Conservation (phyloP, 2,113 vertebrate genomes). For the Tapirus terrestris region DNA sequence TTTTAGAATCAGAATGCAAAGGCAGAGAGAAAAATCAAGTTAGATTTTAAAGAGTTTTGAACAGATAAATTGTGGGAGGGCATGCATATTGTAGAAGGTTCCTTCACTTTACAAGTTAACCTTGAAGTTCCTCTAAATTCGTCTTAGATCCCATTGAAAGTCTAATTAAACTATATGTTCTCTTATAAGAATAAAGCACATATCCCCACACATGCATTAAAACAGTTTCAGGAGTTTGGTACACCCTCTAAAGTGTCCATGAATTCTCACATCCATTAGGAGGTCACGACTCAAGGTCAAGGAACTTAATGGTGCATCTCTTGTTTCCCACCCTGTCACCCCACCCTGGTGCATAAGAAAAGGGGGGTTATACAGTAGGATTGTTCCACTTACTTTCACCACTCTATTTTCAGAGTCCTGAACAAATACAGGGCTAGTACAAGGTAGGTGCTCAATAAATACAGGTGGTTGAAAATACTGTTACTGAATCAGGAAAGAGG, state of each 20-base stretch:
- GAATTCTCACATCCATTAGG: neutral
- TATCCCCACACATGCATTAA: neutral
- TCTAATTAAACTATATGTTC: neutral
- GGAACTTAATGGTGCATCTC: neutral
- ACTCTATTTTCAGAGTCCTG: neutral
- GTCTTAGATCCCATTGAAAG: neutral
- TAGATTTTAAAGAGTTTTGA: slow-evolving; percentile 12
- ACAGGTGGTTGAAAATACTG: neutral
- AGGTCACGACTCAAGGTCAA: neutral
- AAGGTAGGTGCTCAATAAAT: neutral
- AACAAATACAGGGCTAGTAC: neutral
- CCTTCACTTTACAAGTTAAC: neutral
- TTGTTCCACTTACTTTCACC: neutral
- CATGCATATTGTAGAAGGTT: neutral
- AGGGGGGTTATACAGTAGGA: neutral
- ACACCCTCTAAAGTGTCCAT: neutral
- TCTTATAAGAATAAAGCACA: neutral
- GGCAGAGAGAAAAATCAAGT: neutral
- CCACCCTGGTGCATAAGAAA: neutral
- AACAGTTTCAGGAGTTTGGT: neutral
- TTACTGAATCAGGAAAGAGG: neutral
- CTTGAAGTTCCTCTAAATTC: neutral
- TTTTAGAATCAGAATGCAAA: neutral
- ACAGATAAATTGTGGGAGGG: neutral
- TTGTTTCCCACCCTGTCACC: neutral